Conservation (phyloP, 2,113 vertebrate species). For the Motacilla alba region DNA sequence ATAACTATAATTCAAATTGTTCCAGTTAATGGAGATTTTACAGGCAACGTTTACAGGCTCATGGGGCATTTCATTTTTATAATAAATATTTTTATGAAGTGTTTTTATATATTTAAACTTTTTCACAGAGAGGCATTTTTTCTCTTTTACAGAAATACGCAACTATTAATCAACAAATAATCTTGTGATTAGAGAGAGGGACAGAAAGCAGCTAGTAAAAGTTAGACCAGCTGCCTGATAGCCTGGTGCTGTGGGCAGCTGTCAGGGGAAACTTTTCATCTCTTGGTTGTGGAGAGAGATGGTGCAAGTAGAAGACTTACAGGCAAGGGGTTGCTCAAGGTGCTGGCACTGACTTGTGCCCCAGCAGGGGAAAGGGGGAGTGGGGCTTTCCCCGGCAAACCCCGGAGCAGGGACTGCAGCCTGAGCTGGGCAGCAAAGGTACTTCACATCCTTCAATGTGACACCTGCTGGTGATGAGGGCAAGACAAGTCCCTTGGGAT, state of each 20-base stretch:
- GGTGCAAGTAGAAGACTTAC: neutral
- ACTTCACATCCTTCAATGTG: neutral
- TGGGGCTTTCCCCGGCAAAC: rapidly evolving
- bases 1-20: neutral
- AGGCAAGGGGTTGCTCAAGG: neutral
- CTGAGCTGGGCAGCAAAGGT: neutral
- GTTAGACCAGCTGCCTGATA: neutral
- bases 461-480: neutral
- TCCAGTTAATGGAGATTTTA: conserved; percentile 4
- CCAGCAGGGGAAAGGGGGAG: neutral
- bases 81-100: conserved; percentile 65
- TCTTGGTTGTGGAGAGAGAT: neutral
- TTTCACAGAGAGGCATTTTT: conserved; percentile 43
- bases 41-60: conserved; percentile 42
- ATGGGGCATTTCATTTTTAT: conserved; percentile 47
- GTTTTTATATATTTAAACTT: conserved; percentile 66
- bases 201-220: neutral
- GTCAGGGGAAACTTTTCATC: neutral
- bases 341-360: neutral
- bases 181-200: neutral
- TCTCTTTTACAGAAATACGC: conserved; percentile 22
- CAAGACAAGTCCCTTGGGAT: neutral
- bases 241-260: neutral
- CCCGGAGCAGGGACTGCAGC: neutral
- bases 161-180: conserved; percentile 15